Percentiles rank a stretch among this genome's conserved stretches.
These are phyloP conservation scores for Drosophila elegans DNA, from an alignment of 1,140 invertebrate species.

Conservation along the genomic window DNA sequence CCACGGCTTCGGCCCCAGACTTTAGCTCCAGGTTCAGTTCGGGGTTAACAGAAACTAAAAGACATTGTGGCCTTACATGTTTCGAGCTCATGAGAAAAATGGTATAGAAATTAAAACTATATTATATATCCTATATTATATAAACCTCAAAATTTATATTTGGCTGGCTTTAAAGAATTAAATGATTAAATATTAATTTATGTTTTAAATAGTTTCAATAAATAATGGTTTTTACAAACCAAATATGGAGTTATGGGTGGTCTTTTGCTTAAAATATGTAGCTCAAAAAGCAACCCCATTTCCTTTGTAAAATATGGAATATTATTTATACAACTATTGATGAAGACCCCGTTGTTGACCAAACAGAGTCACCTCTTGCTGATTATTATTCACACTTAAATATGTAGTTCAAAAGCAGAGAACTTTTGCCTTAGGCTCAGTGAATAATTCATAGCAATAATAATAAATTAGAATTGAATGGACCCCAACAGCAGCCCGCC, in stretches of 20 bases:
- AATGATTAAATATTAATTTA: too few species aligned
- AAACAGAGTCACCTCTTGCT: too few species aligned
- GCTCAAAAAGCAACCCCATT: background rate
- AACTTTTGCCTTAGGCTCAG: conserved; percentile 2
- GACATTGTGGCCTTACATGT: background rate
- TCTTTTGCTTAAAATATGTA: too few species aligned
- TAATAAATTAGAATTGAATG: conserved; percentile 44
- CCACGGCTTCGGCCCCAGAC: conserved; percentile 14
- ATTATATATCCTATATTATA: too few species aligned
- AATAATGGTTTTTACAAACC: too few species aligned
- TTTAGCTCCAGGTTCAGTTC: conserved; percentile 18
- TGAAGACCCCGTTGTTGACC: too few species aligned
- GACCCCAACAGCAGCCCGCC: background rate
- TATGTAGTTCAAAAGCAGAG: background rate
- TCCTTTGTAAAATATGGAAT: background rate
- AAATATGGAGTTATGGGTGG: too few species aligned
- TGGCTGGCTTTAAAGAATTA: too few species aligned
- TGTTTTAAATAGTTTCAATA: too few species aligned
- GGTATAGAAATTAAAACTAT: too few species aligned
- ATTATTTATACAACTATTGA: background rate
- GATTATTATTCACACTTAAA: background rate
- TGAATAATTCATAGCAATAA: conserved; percentile 31
- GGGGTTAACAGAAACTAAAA: conserved; percentile 12
- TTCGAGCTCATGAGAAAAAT: too few species aligned
- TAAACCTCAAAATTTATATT: too few species aligned